Conservation (phyloP, 2,888 invertebrate genomes). For the Leistus spinibarbis region DNA sequence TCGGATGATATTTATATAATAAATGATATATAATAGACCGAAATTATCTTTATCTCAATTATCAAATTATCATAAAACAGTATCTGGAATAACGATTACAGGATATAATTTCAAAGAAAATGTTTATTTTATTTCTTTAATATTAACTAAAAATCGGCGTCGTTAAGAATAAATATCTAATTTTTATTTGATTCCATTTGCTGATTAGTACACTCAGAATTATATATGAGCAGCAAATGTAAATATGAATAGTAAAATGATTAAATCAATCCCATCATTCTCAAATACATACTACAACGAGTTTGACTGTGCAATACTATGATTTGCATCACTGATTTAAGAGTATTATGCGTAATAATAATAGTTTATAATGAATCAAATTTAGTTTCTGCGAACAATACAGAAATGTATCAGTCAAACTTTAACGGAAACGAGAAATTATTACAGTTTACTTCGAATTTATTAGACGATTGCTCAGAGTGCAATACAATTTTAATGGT, state of each 20-base stretch:
- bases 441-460: neutral
- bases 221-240: neutral
- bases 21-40: too few species aligned
- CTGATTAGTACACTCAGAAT: neutral
- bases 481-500: constrained; percentile 11
- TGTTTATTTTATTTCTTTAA: neutral
- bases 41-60: too few species aligned
- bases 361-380: neutral
- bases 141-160: neutral
- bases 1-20: too few species aligned
- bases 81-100: too few species aligned
- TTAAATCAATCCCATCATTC: neutral
- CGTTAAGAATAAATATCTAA: neutral
- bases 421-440: neutral
- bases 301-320: neutral
- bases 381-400: neutral
- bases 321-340: neutral
- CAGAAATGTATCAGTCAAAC: neutral
- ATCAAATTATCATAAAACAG: too few species aligned
- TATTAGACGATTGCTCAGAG: constrained; percentile 1
- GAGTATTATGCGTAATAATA: neutral
- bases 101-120: too few species aligned
- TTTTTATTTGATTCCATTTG: neutral
- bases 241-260: neutral
- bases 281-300: neutral